Evolutionary conservation across 2,797 vertebrate genomes (phyloP).

Genomic region (Lycodopsis pacificus): DNA sequence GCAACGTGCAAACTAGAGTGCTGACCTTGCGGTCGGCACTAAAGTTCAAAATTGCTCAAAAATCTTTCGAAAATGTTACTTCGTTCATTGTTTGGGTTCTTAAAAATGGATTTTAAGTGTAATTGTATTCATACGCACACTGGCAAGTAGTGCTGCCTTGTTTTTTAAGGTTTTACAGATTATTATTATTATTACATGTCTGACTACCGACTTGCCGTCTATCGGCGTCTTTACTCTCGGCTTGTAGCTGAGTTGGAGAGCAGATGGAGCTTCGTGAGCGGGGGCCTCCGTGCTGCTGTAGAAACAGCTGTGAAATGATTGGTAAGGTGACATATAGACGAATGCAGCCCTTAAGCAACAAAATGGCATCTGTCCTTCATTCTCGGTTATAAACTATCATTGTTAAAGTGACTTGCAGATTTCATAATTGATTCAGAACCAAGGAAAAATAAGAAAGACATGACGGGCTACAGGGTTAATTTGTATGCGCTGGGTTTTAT

Average conservation of each 20-base stretch:
- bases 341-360: constrained; percentile 38
- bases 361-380: constrained; percentile 55
- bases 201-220: constrained; percentile 17
- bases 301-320: constrained; percentile 65
- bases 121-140: neutral
- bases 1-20: neutral
- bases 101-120: neutral
- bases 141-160: neutral
- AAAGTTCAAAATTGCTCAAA: neutral
- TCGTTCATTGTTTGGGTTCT: neutral
- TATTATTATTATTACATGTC: neutral
- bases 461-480: neutral
- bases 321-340: constrained; percentile 53
- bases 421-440: constrained; percentile 23
- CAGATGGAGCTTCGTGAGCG: constrained; percentile 56
- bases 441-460: neutral
- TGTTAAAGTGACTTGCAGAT: constrained; percentile 22
- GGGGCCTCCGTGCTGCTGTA: constrained; percentile 26
- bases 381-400: constrained; percentile 29
- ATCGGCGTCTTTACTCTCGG: constrained; percentile 31
- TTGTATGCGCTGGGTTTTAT: neutral
- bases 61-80: neutral
- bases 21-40: neutral
- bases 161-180: neutral
- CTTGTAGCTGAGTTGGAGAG: constrained; percentile 41